Conservation (phyloP, 2,113 vertebrate genomes). For the Arothron firmamentum region DNA sequence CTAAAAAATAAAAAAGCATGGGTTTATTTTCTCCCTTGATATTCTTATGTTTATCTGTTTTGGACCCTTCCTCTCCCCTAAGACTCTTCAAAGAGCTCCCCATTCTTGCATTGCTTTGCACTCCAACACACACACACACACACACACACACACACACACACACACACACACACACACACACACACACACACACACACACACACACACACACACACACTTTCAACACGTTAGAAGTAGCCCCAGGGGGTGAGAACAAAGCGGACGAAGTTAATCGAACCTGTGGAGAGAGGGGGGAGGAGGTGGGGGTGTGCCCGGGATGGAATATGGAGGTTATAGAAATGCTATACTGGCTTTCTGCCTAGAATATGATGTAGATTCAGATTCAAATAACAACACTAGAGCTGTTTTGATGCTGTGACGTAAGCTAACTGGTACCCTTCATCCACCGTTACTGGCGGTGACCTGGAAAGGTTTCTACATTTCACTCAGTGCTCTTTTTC, state of each 20-base stretch:
- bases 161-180: slow-evolving; percentile 13
- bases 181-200: slow-evolving; percentile 16
- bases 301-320: slow-evolving; percentile 9
- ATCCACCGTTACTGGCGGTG: background rate
- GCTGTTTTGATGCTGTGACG: background rate
- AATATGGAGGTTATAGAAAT: background rate
- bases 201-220: slow-evolving; percentile 15
- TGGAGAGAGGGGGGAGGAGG: slow-evolving; percentile 31
- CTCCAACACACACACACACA: slow-evolving; percentile 8
- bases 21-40: slow-evolving; percentile 47
- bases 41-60: slow-evolving; percentile 40
- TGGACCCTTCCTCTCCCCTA: slow-evolving; percentile 23
- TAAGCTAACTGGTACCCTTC: background rate
- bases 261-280: slow-evolving; percentile 49
- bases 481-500: too few species aligned
- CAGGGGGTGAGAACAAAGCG: slow-evolving; percentile 53
- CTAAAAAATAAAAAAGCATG: slow-evolving; percentile 22
- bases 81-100: slow-evolving; percentile 40
- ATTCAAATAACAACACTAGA: too few species aligned
- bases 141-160: slow-evolving; percentile 16
- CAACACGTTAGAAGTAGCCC: slow-evolving; percentile 32
- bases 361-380: slow-evolving; percentile 16
- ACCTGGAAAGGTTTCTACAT: too few species aligned
- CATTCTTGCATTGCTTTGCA: slow-evolving; percentile 4
- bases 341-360: background rate